Base-by-base conservation (phyloP, 2,797 vertebrate genomes). In the Macrochelys suwanniensis region DNA sequence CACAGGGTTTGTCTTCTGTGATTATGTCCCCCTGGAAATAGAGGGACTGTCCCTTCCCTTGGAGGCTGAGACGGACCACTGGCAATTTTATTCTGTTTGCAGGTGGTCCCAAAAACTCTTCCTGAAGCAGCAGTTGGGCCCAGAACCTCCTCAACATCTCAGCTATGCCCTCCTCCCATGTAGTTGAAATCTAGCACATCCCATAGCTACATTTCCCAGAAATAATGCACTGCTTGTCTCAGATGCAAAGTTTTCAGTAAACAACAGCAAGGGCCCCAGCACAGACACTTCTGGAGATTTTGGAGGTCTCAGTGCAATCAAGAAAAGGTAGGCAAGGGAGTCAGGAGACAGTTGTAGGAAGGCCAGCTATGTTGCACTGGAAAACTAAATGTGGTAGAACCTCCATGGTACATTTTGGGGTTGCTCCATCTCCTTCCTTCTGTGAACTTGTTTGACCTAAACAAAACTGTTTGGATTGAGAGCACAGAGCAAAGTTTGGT, bases 11-110 rank as follows among this genome's bases (percentile, higher is more conserved):
- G 33, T 49, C 7, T 88, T 92, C 77, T 82, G 12, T 90, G 74
- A 47, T 42, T 9, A 19, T 59, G 9, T 83, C 80, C 11, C 4
- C 82, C n/a, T 80, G 79, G n/a, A 0, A 2, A 16, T 19, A 56
- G 82, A 45, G 1, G 31, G 74, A 61, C 5, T 21, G 25, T 59
- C 10, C n/a, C 5, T 79, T 28, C 76, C 15, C 54, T 83, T 78
- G 7, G 9, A 91, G 79, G 26, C 78, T 1, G 25, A 11, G 77
- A 53, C 11, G 47, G 23, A 10, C 93, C 85, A 88, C 31, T 82
- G 21, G 23, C 68, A 6, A 84, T 12, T 2, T 68, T 6, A 84
- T 94, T 25, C 9, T 88, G 0, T 71, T 76, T 89, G 16, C 87
- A 33, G 85, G n/a, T 4, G 15, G 12, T 51, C 9, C 5, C 2